Percentiles rank a stretch among this genome's conserved stretches.
Evolutionary conservation across 2,888 invertebrate species (phyloP).

Genomic region (Caenorhabditis japonica): DNA sequence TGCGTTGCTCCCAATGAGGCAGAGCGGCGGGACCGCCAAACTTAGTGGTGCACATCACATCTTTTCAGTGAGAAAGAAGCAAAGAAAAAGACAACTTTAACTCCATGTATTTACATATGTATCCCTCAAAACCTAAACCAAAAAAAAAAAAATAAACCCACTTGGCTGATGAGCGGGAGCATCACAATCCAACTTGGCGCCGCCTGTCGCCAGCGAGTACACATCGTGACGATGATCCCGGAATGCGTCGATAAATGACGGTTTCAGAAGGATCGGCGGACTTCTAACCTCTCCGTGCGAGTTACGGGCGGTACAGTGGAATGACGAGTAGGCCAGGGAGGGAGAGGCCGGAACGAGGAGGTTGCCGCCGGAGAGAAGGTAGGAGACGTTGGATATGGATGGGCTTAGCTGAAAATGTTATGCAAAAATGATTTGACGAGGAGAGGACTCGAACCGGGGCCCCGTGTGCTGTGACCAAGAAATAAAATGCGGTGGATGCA

Average conservation of each 20-base stretch:
- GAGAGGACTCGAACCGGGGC: too few species aligned
- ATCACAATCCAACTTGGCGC: constrained; percentile 71
- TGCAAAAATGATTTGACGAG: too few species aligned
- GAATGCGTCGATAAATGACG: constrained; percentile 61
- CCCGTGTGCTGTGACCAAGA: too few species aligned
- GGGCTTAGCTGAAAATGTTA: constrained; percentile 40
- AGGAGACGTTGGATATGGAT: constrained; percentile 48
- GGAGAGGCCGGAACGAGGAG: constrained; percentile 60
- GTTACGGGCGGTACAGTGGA: constrained; percentile 62
- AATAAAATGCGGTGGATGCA: too few species aligned
- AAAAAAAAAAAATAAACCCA: constrained; percentile 54
- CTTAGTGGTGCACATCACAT: too few species aligned
- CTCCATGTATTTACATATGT: too few species aligned
- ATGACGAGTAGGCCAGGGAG: constrained; percentile 60
- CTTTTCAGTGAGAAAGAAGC: too few species aligned
- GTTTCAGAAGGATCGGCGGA: constrained; percentile 60
- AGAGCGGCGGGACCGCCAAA: too few species aligned
- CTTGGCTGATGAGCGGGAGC: constrained; percentile 75
- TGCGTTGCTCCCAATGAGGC: too few species aligned
- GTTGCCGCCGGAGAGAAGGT: constrained; percentile 64
- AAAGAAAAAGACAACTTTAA: too few species aligned
- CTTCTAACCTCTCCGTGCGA: constrained; percentile 57
- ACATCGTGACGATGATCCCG: constrained; percentile 63
- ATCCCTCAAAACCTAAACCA: too few species aligned
- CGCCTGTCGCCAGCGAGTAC: constrained; percentile 69